These are phyloP conservation scores for Nebria brevicollis DNA, from an alignment of 2,888 invertebrate species.

Conservation along the genomic window DNA sequence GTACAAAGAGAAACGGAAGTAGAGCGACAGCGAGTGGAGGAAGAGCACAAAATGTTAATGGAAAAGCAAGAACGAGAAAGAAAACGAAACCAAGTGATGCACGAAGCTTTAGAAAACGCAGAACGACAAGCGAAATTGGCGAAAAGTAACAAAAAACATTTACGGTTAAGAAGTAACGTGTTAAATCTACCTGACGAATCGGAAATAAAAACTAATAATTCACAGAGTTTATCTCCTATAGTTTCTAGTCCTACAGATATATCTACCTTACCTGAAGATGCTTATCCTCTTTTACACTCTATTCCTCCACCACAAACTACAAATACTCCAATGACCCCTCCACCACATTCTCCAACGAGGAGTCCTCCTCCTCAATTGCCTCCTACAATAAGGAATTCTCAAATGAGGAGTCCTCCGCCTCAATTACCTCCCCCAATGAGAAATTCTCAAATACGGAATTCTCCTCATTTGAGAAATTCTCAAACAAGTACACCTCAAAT, in stretches of 20 bases:
- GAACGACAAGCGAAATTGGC: constrained; percentile 73
- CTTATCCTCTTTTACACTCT: neutral
- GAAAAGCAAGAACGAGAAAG: constrained; percentile 79
- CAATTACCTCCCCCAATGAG: neutral
- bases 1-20: constrained; percentile 78
- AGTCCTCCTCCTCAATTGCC: constrained; percentile 8
- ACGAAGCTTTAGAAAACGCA: constrained; percentile 80
- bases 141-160: constrained; percentile 58
- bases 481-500: neutral
- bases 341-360: constrained; percentile 22
- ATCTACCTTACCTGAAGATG: neutral
- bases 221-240: neutral
- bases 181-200: constrained; percentile 29
- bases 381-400: neutral
- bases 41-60: constrained; percentile 73
- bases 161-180: constrained; percentile 48
- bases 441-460: neutral
- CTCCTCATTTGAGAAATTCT: neutral
- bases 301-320: neutral
- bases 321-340: constrained; percentile 4
- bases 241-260: neutral
- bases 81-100: constrained; percentile 78
- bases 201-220: constrained; percentile 45
- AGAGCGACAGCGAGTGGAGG: constrained; percentile 74
- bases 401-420: neutral